A percentile compares a stretch with the other conserved stretches of the same genome.
phyloP scores from a whole-genome alignment of 2,888 invertebrate genomes.

The Netelia inedita region DNA sequence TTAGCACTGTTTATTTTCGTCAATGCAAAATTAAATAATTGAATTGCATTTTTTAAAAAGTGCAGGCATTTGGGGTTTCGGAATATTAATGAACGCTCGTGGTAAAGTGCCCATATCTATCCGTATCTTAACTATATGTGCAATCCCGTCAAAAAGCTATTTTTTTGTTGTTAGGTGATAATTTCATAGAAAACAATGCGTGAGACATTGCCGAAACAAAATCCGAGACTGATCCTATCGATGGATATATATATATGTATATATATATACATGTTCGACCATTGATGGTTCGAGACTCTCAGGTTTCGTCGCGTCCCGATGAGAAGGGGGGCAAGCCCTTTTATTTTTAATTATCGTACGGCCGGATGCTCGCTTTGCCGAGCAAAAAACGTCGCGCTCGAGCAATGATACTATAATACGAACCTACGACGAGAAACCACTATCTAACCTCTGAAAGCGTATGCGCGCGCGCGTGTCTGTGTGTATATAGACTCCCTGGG shows the following conservation, averaged over 20 bases:
- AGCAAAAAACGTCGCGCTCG: conserved; percentile 69
- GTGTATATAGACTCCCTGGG: conserved; percentile 24
- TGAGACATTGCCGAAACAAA: conserved; percentile 9
- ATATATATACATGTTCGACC: conserved; percentile 41
- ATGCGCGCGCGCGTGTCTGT: background rate
- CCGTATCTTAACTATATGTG: no score
- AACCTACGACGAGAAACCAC: conserved; percentile 50
- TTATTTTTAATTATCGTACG: conserved; percentile 68
- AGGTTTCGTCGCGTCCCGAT: conserved; percentile 61
- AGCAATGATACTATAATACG: conserved; percentile 63
- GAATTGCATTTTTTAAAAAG: background rate
- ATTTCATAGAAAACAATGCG: conserved; percentile 25
- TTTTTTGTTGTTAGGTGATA: background rate
- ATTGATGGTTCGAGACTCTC: conserved; percentile 51
- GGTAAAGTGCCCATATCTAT: no score
- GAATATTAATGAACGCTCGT: no score
- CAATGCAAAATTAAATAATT: background rate
- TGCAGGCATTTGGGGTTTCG: background rate
- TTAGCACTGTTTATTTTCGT: background rate
- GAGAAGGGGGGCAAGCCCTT: conserved; percentile 66
- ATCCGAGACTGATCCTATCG: conserved; percentile 31
- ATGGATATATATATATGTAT: background rate
- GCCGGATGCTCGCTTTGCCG: conserved; percentile 71
- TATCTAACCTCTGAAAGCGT: conserved; percentile 46
- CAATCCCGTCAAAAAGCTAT: no score